Base-by-base conservation (phyloP, 2,888 invertebrate species). In the Scaptomyza reducta region DNA sequence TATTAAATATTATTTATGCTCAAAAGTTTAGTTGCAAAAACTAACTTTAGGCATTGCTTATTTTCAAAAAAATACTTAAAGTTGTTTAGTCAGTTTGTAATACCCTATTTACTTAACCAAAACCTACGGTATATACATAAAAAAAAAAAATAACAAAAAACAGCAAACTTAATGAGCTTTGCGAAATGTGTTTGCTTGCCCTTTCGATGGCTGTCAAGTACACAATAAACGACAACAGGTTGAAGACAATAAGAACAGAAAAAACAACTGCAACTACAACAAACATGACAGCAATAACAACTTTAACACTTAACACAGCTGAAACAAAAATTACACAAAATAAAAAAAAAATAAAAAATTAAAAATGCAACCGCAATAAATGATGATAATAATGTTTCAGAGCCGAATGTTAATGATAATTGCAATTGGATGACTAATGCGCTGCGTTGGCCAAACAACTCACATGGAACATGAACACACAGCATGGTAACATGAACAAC, bases 141-240 rank as follows among this genome's bases (percentile, higher is more conserved):
- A 33, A 22, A 13, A 42, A 42, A 13, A 42, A n/a, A n/a, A n/a
- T n/a, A n/a, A 40, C 14, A 25, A 33, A 31, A 60, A 68, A 72
- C 57, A 67, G 63, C 62, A 66, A 75, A 82, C 76, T 83, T 83
- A 83, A 83, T 83, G 86, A 83, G 82, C 86, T 83, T 86, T 86
- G 86, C 82, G 81, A 83, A 83, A 83, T 83, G 76, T 83, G 82
- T 87, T 83, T 84, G 79, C 79, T 84, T 83, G 83, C 87, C 87
- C 84, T 83, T 83, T 87, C 87, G 81, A 87, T 86, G 79, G 79
- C 82, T 79, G 81, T 79, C 85, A 84, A 81, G 87, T 84, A 84
- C 87, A 86, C 87, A 81, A 80, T 83, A 84, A 83, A 83, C 79
- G 77, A 80, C 84, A 83, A 86, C 84, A 81, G 86, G 81, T 81